Conservation (phyloP, 2,113 vertebrate genomes). For the Eolophus roseicapilla region DNA sequence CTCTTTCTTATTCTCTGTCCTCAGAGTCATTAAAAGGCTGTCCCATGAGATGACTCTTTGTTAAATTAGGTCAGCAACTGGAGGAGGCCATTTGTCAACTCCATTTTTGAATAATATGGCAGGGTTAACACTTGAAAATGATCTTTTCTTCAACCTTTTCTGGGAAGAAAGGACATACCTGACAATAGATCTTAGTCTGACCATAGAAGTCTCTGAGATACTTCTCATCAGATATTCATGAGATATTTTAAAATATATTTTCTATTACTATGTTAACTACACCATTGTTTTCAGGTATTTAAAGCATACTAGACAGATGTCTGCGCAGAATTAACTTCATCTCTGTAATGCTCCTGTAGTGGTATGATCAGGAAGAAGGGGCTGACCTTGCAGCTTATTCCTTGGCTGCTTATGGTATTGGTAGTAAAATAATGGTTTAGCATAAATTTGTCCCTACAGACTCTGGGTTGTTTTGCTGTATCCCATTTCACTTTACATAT, state of each 20-base stretch:
- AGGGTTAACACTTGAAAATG: neutral
- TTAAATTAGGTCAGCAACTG: conserved; percentile 64
- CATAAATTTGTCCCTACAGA: neutral
- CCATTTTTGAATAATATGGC: neutral
- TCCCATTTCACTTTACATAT: neutral
- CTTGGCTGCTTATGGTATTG: neutral
- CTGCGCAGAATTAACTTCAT: neutral
- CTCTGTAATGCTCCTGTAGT: neutral
- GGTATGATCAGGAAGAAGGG: neutral
- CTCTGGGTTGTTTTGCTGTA: neutral
- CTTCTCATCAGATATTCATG: neutral
- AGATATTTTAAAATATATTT: neutral
- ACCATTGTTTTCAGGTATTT: neutral
- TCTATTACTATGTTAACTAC: neutral
- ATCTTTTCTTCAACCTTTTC: neutral
- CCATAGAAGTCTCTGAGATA: neutral
- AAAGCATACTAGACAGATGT: neutral
- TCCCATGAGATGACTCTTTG: conserved; percentile 30
- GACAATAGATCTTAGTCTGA: too few relatives aligned
- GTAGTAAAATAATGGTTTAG: neutral
- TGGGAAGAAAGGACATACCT: neutral
- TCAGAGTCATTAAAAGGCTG: conserved; percentile 45
- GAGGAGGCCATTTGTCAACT: neutral
- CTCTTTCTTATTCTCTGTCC: conserved; percentile 36
- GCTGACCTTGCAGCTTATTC: neutral